phyloP scores from a whole-genome alignment of 2,888 invertebrate species.

The Dendrolimus pini region DNA sequence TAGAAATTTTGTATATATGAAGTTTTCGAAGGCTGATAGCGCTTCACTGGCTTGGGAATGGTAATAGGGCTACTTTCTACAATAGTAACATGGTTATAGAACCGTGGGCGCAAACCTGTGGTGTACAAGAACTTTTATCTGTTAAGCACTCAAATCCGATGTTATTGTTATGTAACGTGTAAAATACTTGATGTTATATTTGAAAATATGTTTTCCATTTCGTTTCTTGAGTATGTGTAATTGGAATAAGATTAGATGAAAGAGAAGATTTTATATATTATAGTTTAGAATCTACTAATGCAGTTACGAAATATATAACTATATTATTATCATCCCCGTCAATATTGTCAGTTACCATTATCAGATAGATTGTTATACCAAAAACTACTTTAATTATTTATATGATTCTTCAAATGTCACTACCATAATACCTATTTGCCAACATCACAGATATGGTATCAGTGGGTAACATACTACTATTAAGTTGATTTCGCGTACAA shows the following conservation, averaged over 20 bases:
- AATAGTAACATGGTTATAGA: conserved; percentile 9
- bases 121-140: neutral
- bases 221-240: neutral
- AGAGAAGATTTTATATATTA: neutral
- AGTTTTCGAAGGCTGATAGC: conserved; percentile 8
- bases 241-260: neutral
- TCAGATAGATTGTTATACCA: too few relatives aligned
- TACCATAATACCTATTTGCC: too few relatives aligned
- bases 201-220: neutral
- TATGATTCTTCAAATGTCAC: too few relatives aligned
- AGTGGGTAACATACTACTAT: too few relatives aligned
- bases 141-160: neutral
- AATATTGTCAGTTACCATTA: too few relatives aligned
- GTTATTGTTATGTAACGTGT: neutral
- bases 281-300: too few relatives aligned
- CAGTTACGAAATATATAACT: too few relatives aligned
- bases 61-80: conserved; percentile 17
- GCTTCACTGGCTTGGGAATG: conserved; percentile 13
- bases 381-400: too few relatives aligned
- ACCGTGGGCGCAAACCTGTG: conserved; percentile 9
- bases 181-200: neutral
- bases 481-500: too few relatives aligned
- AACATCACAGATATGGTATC: too few relatives aligned
- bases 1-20: conserved; percentile 1
- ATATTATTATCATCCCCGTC: too few relatives aligned